Base-by-base conservation (phyloP, 2,797 vertebrate genomes). In the Scolopax rusticola region DNA sequence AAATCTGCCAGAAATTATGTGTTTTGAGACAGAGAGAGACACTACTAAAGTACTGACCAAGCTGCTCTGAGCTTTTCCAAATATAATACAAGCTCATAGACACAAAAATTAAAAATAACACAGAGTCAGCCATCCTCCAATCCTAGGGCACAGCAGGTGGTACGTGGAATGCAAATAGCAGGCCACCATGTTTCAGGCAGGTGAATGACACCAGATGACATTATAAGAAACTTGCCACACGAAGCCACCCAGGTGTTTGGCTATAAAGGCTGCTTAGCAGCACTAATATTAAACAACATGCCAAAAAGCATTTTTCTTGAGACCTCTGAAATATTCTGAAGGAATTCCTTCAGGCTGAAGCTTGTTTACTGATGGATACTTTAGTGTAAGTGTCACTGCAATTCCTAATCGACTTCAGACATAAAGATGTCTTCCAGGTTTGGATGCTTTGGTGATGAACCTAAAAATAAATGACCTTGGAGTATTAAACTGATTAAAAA, bases 401-500 rank as follows among this genome's bases (percentile, higher is more conserved):
- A 60, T 74, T 87, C 50, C 32, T 94, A 91, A 92, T 12, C 89
- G 1, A 90, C 15, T 79, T 94, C 60, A 91, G 48, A 79, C 25
- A 57, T 43, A 89, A 77, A 5, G 3, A 53, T 40, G 14, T 84
- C 59, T 70, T 89, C 19, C 56, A 90, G 43, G 23, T 93, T 91
- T 86, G 51, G 25, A 90, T 70, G 59, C 8, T 73, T 79, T 90
- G 33, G 16, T 70, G 36, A 64, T 68, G 14, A 33, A 63, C 21
- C 18, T 61, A 87, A 86, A 94, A 91, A 63, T 67, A 73, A 89
- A 87, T 40, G 7, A 93, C n/a, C 54, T 64, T 47, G 65, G 45
- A 67, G 9, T 80, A 85, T 83, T 77, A 84, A 93, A 89, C 11
- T 28, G 33, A 87, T 76, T 88, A 47, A 90, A 92, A 91, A 67